Evolutionary conservation across 2,797 vertebrate genomes (phyloP).

Genomic region (Hypotaenidia philippensis): DNA sequence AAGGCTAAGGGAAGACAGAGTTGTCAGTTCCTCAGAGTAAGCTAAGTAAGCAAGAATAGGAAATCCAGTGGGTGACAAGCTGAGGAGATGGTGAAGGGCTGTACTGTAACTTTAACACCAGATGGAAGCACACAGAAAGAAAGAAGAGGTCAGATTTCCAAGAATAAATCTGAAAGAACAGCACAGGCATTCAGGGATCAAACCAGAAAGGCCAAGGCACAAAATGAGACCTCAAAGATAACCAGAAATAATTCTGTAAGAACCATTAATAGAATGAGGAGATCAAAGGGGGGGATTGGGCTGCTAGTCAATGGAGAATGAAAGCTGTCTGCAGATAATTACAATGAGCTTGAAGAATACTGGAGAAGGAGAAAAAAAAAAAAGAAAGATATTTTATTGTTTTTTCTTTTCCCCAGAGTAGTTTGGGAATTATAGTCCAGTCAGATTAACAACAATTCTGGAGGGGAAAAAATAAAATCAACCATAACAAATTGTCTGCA

Average conservation of each 20-base stretch:
- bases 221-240: constrained; percentile 62
- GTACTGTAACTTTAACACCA: neutral
- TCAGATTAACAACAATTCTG: neutral
- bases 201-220: constrained; percentile 14
- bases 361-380: neutral
- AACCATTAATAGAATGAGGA: constrained; percentile 24
- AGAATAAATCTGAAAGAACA: constrained; percentile 24
- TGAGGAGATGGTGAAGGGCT: neutral
- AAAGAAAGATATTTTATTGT: neutral
- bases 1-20: neutral
- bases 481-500: neutral
- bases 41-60: neutral
- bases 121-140: neutral
- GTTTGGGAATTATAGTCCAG: neutral
- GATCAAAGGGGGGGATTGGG: constrained; percentile 43
- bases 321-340: constrained; percentile 57
- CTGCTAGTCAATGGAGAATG: constrained; percentile 23
- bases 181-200: neutral
- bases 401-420: neutral
- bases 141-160: constrained; percentile 11
- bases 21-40: neutral
- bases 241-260: constrained; percentile 55
- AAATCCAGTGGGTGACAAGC: neutral
- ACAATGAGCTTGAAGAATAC: constrained; percentile 21
- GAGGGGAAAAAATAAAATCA: neutral